Conservation (phyloP, 2,113 vertebrate species). For the Raja brachyura region DNA sequence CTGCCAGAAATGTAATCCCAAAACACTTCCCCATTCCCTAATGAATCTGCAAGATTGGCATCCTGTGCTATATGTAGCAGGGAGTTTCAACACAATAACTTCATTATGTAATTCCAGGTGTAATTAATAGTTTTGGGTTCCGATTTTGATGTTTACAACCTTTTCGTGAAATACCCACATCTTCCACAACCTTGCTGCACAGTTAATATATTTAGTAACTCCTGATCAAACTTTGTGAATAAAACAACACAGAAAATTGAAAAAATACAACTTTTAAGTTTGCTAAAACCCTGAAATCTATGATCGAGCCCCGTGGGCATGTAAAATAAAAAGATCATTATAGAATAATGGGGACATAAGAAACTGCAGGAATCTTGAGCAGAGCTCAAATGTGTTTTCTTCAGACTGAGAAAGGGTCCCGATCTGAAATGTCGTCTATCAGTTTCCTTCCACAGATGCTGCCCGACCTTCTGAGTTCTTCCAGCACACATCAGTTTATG, state of each 20-base stretch:
- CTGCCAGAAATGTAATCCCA: constrained; percentile 37
- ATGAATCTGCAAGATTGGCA: constrained; percentile 4
- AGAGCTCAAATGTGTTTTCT: too few species aligned
- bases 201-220: background rate
- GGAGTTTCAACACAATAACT: constrained; percentile 24
- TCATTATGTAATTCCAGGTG: constrained; percentile 27
- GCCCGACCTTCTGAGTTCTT: too few species aligned
- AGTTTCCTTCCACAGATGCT: too few species aligned
- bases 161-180: background rate
- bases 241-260: background rate
- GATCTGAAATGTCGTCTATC: too few species aligned
- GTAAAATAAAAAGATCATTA: background rate
- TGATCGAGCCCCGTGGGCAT: background rate
- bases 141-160: background rate
- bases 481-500: too few species aligned
- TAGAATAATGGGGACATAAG: too few species aligned
- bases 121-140: constrained; percentile 12
- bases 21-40: constrained; percentile 11
- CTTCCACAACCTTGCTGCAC: background rate
- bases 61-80: background rate
- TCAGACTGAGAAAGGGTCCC: too few species aligned
- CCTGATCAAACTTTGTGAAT: background rate
- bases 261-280: background rate
- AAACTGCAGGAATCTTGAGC: too few species aligned
- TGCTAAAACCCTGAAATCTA: background rate